These are phyloP conservation scores for Protodeltote pygarga DNA, from an alignment of 2,888 invertebrate species.

Conservation along the genomic window DNA sequence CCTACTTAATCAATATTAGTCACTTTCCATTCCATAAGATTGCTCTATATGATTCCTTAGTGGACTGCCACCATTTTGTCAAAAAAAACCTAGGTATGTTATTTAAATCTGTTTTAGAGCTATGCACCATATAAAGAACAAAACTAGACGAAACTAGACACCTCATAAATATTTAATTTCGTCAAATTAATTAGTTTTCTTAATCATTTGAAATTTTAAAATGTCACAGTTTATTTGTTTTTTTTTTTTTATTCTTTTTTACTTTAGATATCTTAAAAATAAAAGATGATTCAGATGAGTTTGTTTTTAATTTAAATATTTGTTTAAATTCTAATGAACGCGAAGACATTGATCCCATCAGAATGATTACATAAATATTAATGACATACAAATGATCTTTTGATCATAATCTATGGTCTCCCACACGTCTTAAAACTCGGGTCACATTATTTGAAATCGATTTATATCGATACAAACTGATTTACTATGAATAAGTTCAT, in stretches of 20 bases:
- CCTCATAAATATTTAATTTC: not conserved
- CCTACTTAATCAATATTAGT: no score
- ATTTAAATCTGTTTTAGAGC: no score
- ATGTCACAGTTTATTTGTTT: constrained; percentile 19
- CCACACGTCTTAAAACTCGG: not conserved
- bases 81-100: no score
- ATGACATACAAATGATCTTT: not conserved
- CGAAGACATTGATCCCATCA: constrained; percentile 35
- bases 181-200: constrained; percentile 7
- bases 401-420: constrained; percentile 12
- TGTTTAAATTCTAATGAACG: constrained; percentile 12
- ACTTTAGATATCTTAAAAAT: constrained; percentile 15
- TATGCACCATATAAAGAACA: no score
- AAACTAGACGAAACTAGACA: no score
- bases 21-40: no score
- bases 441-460: constrained; percentile 3
- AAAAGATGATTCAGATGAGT: constrained; percentile 12
- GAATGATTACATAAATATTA: constrained; percentile 18
- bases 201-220: constrained; percentile 7
- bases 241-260: constrained; percentile 13
- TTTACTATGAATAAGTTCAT: no score
- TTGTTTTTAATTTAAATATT: constrained; percentile 18
- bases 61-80: no score
- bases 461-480: constrained; percentile 6
- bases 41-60: no score